A percentile compares a stretch with the other conserved stretches of the same genome.
Evolutionary conservation across 30 jellyfish, hydroid and myxozoan genomes (phyloP).

Genomic region (Catostylus mosaicus): DNA sequence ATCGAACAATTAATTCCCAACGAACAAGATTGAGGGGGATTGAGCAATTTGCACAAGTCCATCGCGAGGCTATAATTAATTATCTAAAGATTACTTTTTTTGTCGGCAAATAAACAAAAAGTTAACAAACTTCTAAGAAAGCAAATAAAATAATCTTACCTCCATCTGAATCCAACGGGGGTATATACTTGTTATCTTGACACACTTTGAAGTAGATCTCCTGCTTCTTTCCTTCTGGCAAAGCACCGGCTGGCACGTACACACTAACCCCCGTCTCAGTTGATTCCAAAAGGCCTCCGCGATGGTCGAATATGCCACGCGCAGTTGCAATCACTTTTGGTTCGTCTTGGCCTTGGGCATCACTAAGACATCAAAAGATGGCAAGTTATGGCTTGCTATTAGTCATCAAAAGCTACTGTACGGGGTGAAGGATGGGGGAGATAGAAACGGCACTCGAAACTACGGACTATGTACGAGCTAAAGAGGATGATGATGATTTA

Average conservation of each 20-base stretch:
- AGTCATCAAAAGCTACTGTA: no score
- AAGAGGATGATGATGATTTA: no score
- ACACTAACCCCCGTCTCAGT: constrained; percentile 97
- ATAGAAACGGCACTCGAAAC: no score
- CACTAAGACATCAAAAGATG: constrained; percentile 21
- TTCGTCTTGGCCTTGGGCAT: constrained; percentile 61
- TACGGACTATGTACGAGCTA: no score
- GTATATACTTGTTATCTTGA: constrained; percentile 96
- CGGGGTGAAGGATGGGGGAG: no score
- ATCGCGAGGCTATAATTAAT: no score
- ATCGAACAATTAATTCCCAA: no score
- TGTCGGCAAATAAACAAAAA: neutral
- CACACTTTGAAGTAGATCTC: constrained; percentile 96
- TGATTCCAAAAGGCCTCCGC: constrained; percentile 97
- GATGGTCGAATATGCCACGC: constrained; percentile 94
- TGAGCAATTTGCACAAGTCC: no score
- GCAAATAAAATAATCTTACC: constrained; percentile 43
- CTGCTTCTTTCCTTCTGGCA: constrained; percentile 93
- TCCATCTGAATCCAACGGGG: constrained; percentile 92
- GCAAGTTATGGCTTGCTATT: no score
- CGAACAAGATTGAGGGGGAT: no score
- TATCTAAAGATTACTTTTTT: no score
- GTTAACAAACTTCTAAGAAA: neutral
- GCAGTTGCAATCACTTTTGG: constrained; percentile 97
- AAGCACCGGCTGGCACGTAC: constrained; percentile 96